A percentile compares a stretch with the other conserved stretches of the same genome.
These are phyloP conservation scores for Labia minor DNA, from an alignment of 2,888 invertebrate species.

Conservation along the genomic window DNA sequence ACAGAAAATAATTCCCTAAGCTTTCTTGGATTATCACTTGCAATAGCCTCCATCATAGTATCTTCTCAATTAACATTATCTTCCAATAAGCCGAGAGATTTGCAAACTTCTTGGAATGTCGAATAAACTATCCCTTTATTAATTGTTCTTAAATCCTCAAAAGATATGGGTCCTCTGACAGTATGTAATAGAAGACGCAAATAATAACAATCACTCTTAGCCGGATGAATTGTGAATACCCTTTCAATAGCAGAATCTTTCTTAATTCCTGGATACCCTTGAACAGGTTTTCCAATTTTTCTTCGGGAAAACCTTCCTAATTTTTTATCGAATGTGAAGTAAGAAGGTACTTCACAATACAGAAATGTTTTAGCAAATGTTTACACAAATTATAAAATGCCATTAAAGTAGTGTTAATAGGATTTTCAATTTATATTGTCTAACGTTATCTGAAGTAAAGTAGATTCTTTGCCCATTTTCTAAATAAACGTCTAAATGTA, in stretches of 20 bases:
- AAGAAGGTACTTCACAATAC: slow-evolving; percentile 32
- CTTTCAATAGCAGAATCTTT: slow-evolving; percentile 29
- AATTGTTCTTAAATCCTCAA: slow-evolving; percentile 23
- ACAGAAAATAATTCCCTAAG: too few relatives aligned
- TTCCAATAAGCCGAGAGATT: slow-evolving; percentile 21
- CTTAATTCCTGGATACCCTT: slow-evolving; percentile 29
- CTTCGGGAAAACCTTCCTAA: slow-evolving; percentile 31
- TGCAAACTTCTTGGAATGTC: slow-evolving; percentile 25
- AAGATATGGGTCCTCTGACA: slow-evolving; percentile 27
- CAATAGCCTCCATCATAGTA: slow-evolving; percentile 25
- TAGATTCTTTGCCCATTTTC: too few relatives aligned
- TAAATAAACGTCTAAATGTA: too few relatives aligned
- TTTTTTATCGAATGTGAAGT: slow-evolving; percentile 32
- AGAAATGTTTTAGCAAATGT: slow-evolving; percentile 31
- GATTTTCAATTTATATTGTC: too few relatives aligned
- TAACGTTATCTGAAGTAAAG: too few relatives aligned
- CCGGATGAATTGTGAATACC: slow-evolving; percentile 33
- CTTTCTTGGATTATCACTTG: neutral
- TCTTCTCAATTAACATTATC: slow-evolving; percentile 28
- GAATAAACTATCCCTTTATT: slow-evolving; percentile 22
- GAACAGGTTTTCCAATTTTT: slow-evolving; percentile 26
- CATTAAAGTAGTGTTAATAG: too few relatives aligned
- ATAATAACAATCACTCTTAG: slow-evolving; percentile 32
- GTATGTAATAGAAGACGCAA: slow-evolving; percentile 31
- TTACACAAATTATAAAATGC: too few relatives aligned